These are phyloP conservation scores for Adineta ricciae DNA, from an alignment of 2,888 invertebrate genomes.

Conservation along the genomic window DNA sequence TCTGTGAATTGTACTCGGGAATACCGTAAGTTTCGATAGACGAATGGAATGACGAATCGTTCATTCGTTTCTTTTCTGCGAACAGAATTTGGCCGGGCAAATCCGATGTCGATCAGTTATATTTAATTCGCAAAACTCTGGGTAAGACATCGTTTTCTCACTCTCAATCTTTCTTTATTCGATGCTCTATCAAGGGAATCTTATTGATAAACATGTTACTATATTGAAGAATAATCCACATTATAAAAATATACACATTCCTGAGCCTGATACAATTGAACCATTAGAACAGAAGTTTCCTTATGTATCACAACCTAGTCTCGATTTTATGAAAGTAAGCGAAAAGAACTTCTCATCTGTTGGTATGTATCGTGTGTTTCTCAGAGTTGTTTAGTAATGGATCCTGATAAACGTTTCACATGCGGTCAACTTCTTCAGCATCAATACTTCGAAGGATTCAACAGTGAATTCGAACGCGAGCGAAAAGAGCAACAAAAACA, in stretches of 20 bases:
- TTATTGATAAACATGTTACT: constrained; percentile 82
- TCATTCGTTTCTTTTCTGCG: too few relatives aligned
- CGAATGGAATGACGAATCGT: too few relatives aligned
- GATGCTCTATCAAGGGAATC: constrained; percentile 60
- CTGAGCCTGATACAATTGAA: constrained; percentile 75
- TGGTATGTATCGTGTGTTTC: too few relatives aligned
- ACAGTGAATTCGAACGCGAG: constrained; percentile 28
- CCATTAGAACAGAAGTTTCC: constrained; percentile 77
- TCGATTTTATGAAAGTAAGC: constrained; percentile 31
- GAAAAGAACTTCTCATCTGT: too few relatives aligned
- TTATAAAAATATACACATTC: constrained; percentile 78
- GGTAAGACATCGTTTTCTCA: constrained; percentile 69
- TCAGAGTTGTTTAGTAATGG: constrained; percentile 30
- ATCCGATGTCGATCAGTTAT: constrained; percentile 93
- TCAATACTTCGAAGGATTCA: constrained; percentile 29
- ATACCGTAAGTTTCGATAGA: constrained; percentile 39
- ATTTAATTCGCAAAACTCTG: constrained; percentile 81
- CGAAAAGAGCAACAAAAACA: constrained; percentile 15
- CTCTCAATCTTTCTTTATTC: too few relatives aligned
- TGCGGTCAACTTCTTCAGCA: constrained; percentile 29
- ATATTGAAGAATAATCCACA: constrained; percentile 91
- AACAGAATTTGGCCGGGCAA: constrained; percentile 87
- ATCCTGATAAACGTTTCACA: constrained; percentile 28
- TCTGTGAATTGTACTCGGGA: constrained; percentile 52
- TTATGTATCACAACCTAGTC: constrained; percentile 50